phyloP scores from a whole-genome alignment of 2,797 vertebrate genomes.

The Crocidura indochinensis region DNA sequence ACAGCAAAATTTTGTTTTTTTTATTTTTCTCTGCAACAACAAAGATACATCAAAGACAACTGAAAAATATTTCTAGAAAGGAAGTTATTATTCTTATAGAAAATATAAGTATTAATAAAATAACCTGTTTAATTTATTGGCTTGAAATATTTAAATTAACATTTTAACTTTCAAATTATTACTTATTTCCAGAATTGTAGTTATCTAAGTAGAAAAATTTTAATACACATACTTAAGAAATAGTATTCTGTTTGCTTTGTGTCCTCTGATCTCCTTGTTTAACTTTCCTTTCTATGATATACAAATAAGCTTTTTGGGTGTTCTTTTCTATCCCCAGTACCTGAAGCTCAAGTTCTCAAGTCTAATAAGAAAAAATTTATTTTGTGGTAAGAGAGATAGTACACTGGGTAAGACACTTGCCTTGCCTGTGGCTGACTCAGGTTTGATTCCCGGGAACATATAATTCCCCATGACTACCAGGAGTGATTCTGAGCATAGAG shows the following conservation, averaged over 20 bases:
- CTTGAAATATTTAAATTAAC: constrained; percentile 69
- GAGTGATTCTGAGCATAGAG: no score
- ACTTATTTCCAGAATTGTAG: constrained; percentile 74
- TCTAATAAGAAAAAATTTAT: constrained; percentile 74
- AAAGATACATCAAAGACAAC: constrained; percentile 82
- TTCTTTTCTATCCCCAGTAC: constrained; percentile 63
- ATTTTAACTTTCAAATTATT: constrained; percentile 70
- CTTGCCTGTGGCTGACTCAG: no score
- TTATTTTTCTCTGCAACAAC: constrained; percentile 86
- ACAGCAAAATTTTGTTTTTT: constrained; percentile 67
- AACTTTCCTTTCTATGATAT: constrained; percentile 65
- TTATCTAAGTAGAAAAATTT: constrained; percentile 72
- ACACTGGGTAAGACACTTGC: no score
- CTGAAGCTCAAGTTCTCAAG: constrained; percentile 78
- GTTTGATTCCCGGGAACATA: no score
- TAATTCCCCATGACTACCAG: no score
- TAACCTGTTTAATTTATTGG: constrained; percentile 62
- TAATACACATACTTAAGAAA: background rate
- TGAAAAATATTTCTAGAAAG: constrained; percentile 84
- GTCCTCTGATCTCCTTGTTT: constrained; percentile 55
- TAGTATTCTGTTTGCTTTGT: background rate
- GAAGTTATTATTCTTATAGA: constrained; percentile 77
- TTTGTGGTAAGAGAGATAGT: background rate
- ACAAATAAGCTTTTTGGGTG: constrained; percentile 68
- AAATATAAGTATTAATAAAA: constrained; percentile 70